Percentiles rank a stretch among this genome's conserved stretches.
phyloP scores from a whole-genome alignment of 2,113 vertebrate species.

The Alethe castanea region DNA sequence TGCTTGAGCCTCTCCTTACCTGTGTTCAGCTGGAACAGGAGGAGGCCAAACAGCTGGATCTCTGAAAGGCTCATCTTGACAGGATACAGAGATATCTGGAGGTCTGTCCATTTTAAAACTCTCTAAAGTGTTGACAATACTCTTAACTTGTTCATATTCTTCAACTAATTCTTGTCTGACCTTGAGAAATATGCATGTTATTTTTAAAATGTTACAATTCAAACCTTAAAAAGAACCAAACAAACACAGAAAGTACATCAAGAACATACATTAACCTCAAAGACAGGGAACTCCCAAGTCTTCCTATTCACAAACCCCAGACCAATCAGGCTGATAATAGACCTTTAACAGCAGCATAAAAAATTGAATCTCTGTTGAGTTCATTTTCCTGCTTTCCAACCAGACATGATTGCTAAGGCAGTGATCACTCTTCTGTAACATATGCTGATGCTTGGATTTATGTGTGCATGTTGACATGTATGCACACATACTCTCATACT shows the following conservation, averaged over 20 bases:
- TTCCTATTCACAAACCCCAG: background rate
- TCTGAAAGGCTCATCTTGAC: slow-evolving; percentile 78
- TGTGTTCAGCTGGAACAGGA: slow-evolving; percentile 94
- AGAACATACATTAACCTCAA: background rate
- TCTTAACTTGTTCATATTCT: slow-evolving; percentile 94
- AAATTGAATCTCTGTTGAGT: background rate
- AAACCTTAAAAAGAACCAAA: background rate
- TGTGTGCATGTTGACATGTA: background rate
- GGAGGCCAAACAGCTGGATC: slow-evolving; percentile 93
- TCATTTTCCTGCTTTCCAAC: background rate
- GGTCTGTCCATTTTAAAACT: slow-evolving; percentile 91
- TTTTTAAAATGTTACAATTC: background rate
- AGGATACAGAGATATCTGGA: slow-evolving; percentile 81
- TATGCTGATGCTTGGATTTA: background rate
- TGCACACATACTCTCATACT: background rate
- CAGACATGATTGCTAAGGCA: background rate
- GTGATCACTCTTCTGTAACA: background rate
- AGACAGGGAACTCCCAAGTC: background rate
- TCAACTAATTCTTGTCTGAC: slow-evolving; percentile 88
- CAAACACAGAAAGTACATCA: background rate
- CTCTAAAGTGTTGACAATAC: slow-evolving; percentile 88
- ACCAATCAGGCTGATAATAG: background rate
- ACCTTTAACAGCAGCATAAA: background rate
- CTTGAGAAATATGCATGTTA: slow-evolving; percentile 68
- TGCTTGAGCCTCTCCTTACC: slow-evolving; percentile 69